Conservation (phyloP, 2,797 vertebrate genomes). For the Tokudaia muenninki region DNA sequence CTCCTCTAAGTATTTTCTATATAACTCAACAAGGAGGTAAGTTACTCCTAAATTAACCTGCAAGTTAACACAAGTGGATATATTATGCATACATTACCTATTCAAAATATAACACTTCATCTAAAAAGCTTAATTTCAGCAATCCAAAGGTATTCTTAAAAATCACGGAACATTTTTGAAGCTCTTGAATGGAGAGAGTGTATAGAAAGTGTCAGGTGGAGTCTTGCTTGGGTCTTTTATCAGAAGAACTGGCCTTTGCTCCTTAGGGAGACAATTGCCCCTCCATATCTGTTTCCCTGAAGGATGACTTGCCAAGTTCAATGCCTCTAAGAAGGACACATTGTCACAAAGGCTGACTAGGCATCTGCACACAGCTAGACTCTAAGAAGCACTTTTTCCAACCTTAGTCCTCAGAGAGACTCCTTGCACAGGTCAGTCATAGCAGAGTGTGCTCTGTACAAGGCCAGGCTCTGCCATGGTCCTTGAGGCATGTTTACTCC, state of each 20-base stretch:
- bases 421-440: not conserved
- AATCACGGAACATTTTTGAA: slow-evolving; percentile 22
- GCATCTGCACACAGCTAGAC: not conserved
- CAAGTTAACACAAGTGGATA: slow-evolving; percentile 70
- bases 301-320: not conserved
- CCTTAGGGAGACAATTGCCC: not conserved
- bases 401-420: not conserved
- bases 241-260: not conserved
- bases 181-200: not conserved
- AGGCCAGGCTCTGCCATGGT: not conserved
- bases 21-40: slow-evolving; percentile 67
- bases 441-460: not conserved
- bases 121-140: slow-evolving; percentile 70
- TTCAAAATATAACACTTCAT: slow-evolving; percentile 74
- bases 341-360: not conserved
- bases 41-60: slow-evolving; percentile 66
- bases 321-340: not conserved
- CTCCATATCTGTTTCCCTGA: not conserved
- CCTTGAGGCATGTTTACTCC: not conserved
- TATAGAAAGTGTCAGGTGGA: not conserved
- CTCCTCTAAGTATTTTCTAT: slow-evolving; percentile 17
- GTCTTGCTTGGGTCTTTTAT: not conserved
- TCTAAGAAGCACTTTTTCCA: not conserved
- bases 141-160: slow-evolving; percentile 55
- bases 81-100: slow-evolving; percentile 69